Base-by-base conservation (phyloP, 1,140 invertebrate genomes). In the Magallana ariakensis region DNA sequence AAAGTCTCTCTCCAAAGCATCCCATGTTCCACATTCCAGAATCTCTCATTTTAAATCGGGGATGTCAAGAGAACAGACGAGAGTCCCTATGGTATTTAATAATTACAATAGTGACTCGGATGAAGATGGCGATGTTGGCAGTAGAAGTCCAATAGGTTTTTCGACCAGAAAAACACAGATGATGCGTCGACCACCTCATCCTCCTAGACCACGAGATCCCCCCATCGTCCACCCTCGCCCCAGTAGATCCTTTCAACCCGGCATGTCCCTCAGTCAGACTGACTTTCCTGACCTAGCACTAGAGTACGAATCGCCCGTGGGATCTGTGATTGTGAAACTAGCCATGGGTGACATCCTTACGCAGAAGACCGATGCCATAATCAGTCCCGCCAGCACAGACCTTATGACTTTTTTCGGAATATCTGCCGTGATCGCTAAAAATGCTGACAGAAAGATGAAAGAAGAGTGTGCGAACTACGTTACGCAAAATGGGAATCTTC, bases 291-390 rank as follows among this genome's bases (percentile, higher is more conserved):
- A 89, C 2, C 56, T 85, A 10, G 86, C 88, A n/a, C 70, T 91
- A 15, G 80, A 75, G 13, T 88, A 87, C 54, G 85, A 89, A 33
- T 86, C 88, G 57, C 53, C 82, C 15, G 22, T 91, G 15, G 83
- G 84, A 4, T 33, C 55, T 10, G 15, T 90, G 10, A 87, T 75
- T 11, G 84, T 91, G 5, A 56, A 80, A 54, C 87, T 91, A 22
- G 22, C 84, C 11, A 87, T 89, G 85, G 88, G 83, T 19, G 90
- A 91, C 58, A 80, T 91, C 7, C 85, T 88, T 0, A 80, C 81
- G 57, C 87, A 90, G 82, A 85, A 58, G 22, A 89, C 87, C 1
- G 88, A 90, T 83, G 88, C 90, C n/a, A 89, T 91, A 62, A 85
- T 91, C 5, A 90, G 83, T 22, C 87, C 90, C 16, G 87, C 87